Evolutionary conservation across 2,888 invertebrate species (phyloP).

Genomic region (Andrena dorsata): DNA sequence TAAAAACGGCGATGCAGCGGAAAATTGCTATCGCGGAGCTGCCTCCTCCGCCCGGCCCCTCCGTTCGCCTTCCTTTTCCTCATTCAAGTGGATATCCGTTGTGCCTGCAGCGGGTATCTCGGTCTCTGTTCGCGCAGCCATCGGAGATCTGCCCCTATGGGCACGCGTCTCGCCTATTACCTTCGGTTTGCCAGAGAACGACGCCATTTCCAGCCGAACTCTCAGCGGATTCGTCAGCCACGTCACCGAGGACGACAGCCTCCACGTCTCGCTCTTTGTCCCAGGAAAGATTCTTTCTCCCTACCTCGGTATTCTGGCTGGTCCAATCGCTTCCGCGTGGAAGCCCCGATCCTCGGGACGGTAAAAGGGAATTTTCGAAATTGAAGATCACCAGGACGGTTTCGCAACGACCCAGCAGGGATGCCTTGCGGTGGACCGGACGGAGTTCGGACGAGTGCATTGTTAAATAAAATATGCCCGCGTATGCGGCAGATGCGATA

Average conservation of each 20-base stretch:
- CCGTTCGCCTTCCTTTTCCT: background rate
- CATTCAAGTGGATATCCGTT: conserved; percentile 35
- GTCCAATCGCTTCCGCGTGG: too few relatives aligned
- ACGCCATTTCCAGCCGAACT: conserved; percentile 1
- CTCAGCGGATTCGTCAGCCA: conserved; percentile 2
- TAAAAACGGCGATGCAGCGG: conserved; percentile 67
- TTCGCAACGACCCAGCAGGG: background rate
- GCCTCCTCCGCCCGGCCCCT: background rate
- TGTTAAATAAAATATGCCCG: conserved; percentile 32
- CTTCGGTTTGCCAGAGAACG: background rate
- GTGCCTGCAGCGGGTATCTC: conserved; percentile 26
- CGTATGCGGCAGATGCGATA: conserved; percentile 25
- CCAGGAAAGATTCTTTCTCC: too few relatives aligned
- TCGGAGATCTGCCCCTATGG: background rate
- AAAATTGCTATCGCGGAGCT: conserved; percentile 41
- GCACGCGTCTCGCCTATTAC: conserved; percentile 3
- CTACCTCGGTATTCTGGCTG: background rate
- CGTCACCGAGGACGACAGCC: background rate
- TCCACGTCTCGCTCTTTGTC: background rate
- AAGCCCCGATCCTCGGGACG: too few relatives aligned
- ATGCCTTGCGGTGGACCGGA: too few relatives aligned
- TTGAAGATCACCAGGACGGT: too few relatives aligned
- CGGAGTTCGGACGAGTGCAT: background rate
- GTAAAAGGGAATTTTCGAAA: too few relatives aligned
- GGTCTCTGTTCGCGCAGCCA: background rate